A percentile compares a stretch with the other conserved stretches of the same genome.
Conservation (phyloP, 2,113 vertebrate species). For the Anoplopoma fimbria region DNA sequence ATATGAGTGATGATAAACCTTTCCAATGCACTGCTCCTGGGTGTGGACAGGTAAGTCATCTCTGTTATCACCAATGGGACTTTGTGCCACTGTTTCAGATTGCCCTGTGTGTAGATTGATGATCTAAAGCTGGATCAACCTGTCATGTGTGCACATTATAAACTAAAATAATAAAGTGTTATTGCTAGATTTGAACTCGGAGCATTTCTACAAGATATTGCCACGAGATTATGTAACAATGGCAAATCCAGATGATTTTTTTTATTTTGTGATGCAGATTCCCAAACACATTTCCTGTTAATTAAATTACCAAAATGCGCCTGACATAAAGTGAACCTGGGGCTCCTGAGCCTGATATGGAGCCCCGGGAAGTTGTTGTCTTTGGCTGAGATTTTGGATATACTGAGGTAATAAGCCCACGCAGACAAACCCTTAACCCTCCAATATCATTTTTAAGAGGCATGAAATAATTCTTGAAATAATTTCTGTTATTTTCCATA, state of each 20-base stretch:
- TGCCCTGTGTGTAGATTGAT: neutral
- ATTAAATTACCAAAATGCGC: neutral
- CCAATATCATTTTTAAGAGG: too few species aligned
- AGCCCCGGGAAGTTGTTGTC: too few species aligned
- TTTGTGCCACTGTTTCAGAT: neutral
- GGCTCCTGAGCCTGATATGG: too few species aligned
- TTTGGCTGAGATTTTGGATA: too few species aligned
- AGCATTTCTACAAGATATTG: neutral
- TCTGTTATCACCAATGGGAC: neutral
- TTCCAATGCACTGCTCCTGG: slow-evolving; percentile 99
- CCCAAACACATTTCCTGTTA: neutral
- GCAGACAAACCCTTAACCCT: too few species aligned
- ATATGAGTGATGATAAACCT: slow-evolving; percentile 99
- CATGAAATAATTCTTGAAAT: too few species aligned
- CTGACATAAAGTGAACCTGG: neutral
- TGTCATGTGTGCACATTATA: neutral
- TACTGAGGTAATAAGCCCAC: too few species aligned
- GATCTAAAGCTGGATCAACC: neutral
- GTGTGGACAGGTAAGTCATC: slow-evolving; percentile 93
- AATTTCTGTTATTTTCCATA: too few species aligned
- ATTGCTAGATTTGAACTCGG: neutral
- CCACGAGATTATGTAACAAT: neutral
- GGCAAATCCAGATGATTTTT: neutral
- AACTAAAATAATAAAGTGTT: neutral
- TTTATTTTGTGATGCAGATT: neutral